phyloP scores from a whole-genome alignment of 2,888 invertebrate genomes.

The Meteorus colon region DNA sequence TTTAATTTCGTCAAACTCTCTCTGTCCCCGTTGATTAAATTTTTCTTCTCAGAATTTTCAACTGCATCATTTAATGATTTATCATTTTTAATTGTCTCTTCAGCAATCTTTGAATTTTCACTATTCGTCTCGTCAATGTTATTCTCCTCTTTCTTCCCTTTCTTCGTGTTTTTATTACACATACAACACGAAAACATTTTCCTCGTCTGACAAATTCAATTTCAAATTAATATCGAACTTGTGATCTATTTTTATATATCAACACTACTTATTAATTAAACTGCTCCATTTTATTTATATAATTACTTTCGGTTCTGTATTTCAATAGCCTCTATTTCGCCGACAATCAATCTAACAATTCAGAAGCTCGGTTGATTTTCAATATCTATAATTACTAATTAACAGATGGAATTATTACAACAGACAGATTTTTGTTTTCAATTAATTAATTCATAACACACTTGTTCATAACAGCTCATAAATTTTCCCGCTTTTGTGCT shows the following conservation, averaged over 20 bases:
- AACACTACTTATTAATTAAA: constrained; percentile 28
- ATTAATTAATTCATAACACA: not conserved
- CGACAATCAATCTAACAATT: not conserved
- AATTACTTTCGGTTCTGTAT: constrained; percentile 15
- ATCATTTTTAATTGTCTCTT: not conserved
- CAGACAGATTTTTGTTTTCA: not conserved
- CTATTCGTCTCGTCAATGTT: constrained; percentile 18
- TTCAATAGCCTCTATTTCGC: not conserved
- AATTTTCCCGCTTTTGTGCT: not conserved
- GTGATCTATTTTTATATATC: constrained; percentile 6
- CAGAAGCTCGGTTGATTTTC: not conserved
- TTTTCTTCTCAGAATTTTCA: constrained; percentile 20
- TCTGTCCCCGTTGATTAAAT: not conserved
- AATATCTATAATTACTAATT: not conserved
- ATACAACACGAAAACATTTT: constrained; percentile 71
- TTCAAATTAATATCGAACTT: constrained; percentile 30
- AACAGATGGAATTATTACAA: not conserved
- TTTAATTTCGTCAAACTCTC: constrained; percentile 24
- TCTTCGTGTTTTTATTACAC: constrained; percentile 63
- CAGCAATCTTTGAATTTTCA: not conserved
- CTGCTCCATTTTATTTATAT: not conserved
- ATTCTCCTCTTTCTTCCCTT: constrained; percentile 47
- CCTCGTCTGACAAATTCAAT: constrained; percentile 2
- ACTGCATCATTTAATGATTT: not conserved
- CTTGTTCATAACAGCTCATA: not conserved